These are phyloP conservation scores for Atta texana DNA, from an alignment of 1,140 invertebrate genomes.

Conservation along the genomic window DNA sequence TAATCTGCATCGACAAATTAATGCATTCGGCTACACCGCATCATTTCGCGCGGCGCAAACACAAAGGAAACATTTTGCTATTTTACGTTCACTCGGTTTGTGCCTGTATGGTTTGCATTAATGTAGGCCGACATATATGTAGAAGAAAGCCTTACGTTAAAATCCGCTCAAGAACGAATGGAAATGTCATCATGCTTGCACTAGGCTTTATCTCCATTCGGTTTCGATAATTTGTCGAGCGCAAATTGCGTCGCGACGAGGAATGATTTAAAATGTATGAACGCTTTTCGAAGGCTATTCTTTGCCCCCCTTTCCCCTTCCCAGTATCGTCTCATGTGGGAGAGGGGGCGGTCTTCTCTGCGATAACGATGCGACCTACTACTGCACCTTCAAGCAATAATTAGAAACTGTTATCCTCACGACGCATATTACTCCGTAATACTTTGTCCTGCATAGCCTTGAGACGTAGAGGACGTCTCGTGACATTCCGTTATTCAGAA, in stretches of 20 bases:
- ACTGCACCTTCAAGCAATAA: slow-evolving; percentile 62
- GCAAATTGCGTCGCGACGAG: slow-evolving; percentile 70
- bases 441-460: slow-evolving; percentile 67
- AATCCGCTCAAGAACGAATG: slow-evolving; percentile 12
- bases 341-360: slow-evolving; percentile 2
- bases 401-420: slow-evolving; percentile 66
- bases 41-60: slow-evolving; percentile 22
- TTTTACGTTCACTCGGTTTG: slow-evolving; percentile 25
- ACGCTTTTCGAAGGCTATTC: slow-evolving; percentile 29
- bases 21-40: slow-evolving; percentile 15
- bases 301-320: not conserved
- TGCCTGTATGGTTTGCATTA: not conserved
- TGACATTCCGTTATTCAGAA: slow-evolving; percentile 48
- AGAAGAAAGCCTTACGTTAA: slow-evolving; percentile 16
- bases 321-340: not conserved
- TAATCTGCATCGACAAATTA: slow-evolving; percentile 22
- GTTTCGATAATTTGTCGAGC: slow-evolving; percentile 68
- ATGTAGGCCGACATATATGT: not conserved
- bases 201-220: slow-evolving; percentile 48
- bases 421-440: slow-evolving; percentile 63
- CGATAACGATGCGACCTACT: slow-evolving; percentile 37
- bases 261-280: slow-evolving; percentile 73
- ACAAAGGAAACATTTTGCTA: slow-evolving; percentile 28
- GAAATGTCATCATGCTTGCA: slow-evolving; percentile 25
- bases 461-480: slow-evolving; percentile 52